Percentiles rank a stretch among this genome's conserved stretches.
Conservation (phyloP, 2,888 invertebrate species). For the Seira ritae region DNA sequence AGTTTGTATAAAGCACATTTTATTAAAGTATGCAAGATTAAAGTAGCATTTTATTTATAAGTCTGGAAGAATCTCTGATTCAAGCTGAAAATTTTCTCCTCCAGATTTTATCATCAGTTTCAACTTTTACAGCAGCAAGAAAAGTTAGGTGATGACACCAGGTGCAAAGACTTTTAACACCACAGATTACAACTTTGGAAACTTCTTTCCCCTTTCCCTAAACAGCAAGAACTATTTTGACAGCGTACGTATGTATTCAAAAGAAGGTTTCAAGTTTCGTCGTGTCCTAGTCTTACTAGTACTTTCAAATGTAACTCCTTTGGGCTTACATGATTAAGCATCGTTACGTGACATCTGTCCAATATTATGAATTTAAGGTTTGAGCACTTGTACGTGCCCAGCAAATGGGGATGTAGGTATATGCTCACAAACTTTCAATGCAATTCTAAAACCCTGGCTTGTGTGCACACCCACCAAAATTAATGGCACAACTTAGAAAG, state of each 20-base stretch:
- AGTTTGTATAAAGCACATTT: no score
- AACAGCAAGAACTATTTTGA: not conserved
- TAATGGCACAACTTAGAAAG: not conserved
- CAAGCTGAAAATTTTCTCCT: not conserved
- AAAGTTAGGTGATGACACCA: constrained; percentile 16
- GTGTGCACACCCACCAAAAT: not conserved
- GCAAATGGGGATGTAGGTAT: no score
- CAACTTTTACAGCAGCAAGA: not conserved
- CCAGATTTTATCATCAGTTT: not conserved
- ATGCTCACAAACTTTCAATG: not conserved
- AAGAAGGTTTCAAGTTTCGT: not conserved
- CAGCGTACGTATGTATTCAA: constrained; percentile 1
- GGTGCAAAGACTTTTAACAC: constrained; percentile 16
- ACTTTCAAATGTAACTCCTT: not conserved
- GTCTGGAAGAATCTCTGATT: not conserved
- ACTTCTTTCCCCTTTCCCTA: not conserved
- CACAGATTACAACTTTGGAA: not conserved
- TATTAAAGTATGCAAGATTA: no score
- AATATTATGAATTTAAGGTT: constrained; percentile 10
- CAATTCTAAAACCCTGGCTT: not conserved
- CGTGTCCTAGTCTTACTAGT: not conserved
- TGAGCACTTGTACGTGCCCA: not conserved
- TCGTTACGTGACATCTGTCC: constrained; percentile 12
- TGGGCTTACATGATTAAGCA: constrained; percentile 14
- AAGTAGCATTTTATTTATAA: no score